These are phyloP conservation scores for Synanthedon andrenaeformis DNA, from an alignment of 2,888 invertebrate species.

Conservation along the genomic window DNA sequence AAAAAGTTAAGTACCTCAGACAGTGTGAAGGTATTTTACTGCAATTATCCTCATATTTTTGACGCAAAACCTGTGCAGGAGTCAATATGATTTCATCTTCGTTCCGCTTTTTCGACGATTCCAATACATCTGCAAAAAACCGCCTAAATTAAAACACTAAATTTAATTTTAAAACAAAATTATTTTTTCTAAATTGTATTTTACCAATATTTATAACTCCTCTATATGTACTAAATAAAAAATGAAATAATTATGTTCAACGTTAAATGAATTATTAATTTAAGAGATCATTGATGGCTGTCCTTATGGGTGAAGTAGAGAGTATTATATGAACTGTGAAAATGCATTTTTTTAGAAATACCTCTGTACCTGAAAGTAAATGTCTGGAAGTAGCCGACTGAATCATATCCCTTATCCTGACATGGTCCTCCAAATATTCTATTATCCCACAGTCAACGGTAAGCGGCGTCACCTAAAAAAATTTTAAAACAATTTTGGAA, in stretches of 20 bases:
- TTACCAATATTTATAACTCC: too few species aligned
- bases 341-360: too few species aligned
- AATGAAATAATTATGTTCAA: too few species aligned
- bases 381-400: neutral
- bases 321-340: too few species aligned
- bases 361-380: neutral
- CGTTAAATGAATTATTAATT: too few species aligned
- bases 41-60: neutral
- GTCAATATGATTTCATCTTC: neutral
- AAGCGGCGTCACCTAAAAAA: constrained; percentile 35
- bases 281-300: too few species aligned
- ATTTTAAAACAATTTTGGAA: neutral
- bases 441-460: constrained; percentile 42
- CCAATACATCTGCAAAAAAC: neutral
- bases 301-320: too few species aligned
- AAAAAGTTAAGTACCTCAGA: neutral
- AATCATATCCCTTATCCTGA: constrained; percentile 16
- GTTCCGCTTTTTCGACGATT: neutral
- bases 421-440: constrained; percentile 38
- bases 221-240: too few species aligned
- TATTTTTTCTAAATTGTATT: too few species aligned
- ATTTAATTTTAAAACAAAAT: too few species aligned
- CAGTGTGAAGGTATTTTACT: neutral
- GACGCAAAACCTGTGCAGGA: neutral
- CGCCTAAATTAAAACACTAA: too few species aligned